A percentile compares a stretch with the other conserved stretches of the same genome.
phyloP scores from a whole-genome alignment of 2,113 vertebrate genomes.

The Sapayoa aenigma region DNA sequence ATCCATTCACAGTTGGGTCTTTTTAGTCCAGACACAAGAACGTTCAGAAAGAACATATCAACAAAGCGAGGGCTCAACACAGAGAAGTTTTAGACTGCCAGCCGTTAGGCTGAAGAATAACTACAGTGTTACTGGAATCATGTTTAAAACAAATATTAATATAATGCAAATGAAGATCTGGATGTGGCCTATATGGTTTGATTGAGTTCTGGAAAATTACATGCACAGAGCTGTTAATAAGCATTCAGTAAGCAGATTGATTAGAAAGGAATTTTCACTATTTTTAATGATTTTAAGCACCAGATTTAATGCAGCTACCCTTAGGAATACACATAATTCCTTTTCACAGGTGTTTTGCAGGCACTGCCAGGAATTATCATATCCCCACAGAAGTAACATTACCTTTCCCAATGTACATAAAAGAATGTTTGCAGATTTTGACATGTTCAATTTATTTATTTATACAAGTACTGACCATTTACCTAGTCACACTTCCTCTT shows the following conservation, averaged over 20 bases:
- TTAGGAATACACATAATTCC: not conserved
- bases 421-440: not conserved
- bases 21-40: not conserved
- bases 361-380: not conserved
- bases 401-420: not conserved
- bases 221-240: not conserved
- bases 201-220: not conserved
- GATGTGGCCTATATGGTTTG: not conserved
- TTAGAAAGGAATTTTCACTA: not conserved
- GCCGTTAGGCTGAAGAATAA: not conserved
- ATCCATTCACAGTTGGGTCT: not conserved
- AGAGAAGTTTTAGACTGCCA: not conserved
- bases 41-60: not conserved
- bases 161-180: not conserved
- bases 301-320: not conserved
- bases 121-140: not conserved
- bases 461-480: not conserved
- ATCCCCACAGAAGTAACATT: not conserved
- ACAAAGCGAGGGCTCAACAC: not conserved
- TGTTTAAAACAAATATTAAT: not conserved
- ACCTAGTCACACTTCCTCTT: not conserved
- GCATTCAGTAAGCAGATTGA: not conserved
- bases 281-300: not conserved
- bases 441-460: not conserved
- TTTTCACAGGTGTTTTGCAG: not conserved